Conservation (phyloP, 2,888 invertebrate genomes). For the Drosophila yooni region DNA sequence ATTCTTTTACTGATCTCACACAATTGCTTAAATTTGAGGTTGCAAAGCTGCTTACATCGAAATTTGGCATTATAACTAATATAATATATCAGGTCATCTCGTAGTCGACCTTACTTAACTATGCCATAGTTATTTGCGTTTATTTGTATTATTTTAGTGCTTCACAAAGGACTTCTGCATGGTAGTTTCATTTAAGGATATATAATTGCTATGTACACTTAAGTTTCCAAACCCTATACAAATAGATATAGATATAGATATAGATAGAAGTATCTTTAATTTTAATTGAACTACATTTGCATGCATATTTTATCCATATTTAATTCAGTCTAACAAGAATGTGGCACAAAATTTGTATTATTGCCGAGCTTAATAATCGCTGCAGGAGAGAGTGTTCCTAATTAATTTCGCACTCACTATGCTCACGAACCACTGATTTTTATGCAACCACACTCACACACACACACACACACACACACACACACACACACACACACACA, state of each 20-base stretch:
- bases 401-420: conserved; percentile 69
- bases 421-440: conserved; percentile 63
- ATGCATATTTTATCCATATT: not conserved
- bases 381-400: conserved; percentile 41
- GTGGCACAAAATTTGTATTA: not conserved
- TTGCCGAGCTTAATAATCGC: conserved; percentile 13
- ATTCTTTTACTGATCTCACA: no score
- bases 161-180: not conserved
- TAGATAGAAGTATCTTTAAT: not conserved
- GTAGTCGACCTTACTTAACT: not conserved
- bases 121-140: not conserved
- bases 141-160: not conserved
- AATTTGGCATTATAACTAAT: accelerated
- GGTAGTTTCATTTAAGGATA: not conserved
- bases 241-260: not conserved
- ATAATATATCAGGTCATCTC: not conserved
- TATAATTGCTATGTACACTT: not conserved
- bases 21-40: not conserved
- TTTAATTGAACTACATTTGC: not conserved
- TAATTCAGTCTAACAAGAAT: not conserved
- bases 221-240: accelerated
- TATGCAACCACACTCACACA: conserved; percentile 52
- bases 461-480: conserved; percentile 19
- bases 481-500: conserved; percentile 10
- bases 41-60: not conserved